Evolutionary conservation across 2,888 invertebrate species (phyloP), one percentile per base, ranked within the genome.

Genomic region (Galeopsomyia nigrocyanea): DNA sequence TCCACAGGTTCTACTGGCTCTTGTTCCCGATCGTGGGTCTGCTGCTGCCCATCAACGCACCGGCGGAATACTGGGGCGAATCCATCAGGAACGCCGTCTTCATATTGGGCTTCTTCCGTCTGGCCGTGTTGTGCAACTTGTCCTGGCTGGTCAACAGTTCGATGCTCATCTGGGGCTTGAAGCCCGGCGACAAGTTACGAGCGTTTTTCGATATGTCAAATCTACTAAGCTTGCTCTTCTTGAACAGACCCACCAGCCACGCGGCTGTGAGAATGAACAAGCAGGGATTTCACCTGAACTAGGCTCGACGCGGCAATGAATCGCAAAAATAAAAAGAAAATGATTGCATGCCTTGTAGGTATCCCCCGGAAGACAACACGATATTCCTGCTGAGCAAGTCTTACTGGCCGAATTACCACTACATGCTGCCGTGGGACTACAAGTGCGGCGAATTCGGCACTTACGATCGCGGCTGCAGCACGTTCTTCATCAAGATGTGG

Each of bases 321-420:
- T 26, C n/a, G n/a, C n/a, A n/a, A n/a, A n/a, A n/a, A n/a, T n/a
- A n/a, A n/a, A n/a, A n/a, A n/a, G n/a, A 31, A 31, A 31, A 31
- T 31, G 7, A 31, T 7, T n/a, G n/a, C n/a, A n/a, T n/a, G 31
- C 31, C n/a, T 87, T 83, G 49, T 80, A 93, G 93, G 82, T 91
- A 88, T 76, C 91, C 92, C 0, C 88, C 89, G 2, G 93, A 94
- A 78, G 92, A 93, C 3, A 94, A 94, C 83, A 87, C 91, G 75
- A 91, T 95, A 10, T 95, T 95, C 83, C 84, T 95, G 62, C 83
- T 95, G 5, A 90, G 90, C 3, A 93, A 92, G 83, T 92, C 91
- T 2, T 92, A 92, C 82, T 95, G 95, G 95, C 91, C 92, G 0
- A 92, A 92, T 75, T 95, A 94, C 82, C 95, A 95, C 81, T 95